Base-by-base conservation (phyloP, 2,888 invertebrate genomes). In the Acanthosoma haemorrhoidale region DNA sequence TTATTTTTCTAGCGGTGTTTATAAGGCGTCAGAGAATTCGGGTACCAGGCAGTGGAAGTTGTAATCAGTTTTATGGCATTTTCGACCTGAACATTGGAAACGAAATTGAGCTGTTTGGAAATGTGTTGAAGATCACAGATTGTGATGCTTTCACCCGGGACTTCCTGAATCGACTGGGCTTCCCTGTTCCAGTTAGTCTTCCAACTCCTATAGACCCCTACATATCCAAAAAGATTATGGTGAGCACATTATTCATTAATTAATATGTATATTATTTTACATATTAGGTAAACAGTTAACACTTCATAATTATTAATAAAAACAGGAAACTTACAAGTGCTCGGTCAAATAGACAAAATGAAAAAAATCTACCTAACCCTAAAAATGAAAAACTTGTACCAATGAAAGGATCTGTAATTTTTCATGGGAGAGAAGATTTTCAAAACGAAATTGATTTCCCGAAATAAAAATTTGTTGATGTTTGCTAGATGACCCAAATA, bases 61-160 rank as follows among this genome's bases (percentile, higher is more conserved):
- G 89, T 75, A 86, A 88, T 73, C 84, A 89, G 70, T 93, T 89
- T 78, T 90, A 89, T 79, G 92, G 92, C 71, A 85, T 95, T 15
- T 85, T 93, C 16, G 94, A 96, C 80, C 84, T 96, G 39, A 96
- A 96, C 78, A 85, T 96, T 70, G 92, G 93, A 38, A 84, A 84
- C 68, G 89, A 91, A 77, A 86, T 94, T 11, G 86, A 87, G 69
- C 86, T 96, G 73, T 93, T 87, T 77, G 92, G 94, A 11, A 87
- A 91, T 78, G 85, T 87, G 8, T 94, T 87, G 78, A 87, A 91
- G 82, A 88, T 96, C 64, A 87, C 88, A 1, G 86, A 88, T 75
- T 95, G 95, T 78, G 96, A 96, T 78, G 85, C 86, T 75, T 96
- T 94, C 78, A 95, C 96, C 0, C 83, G 92, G 74, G 87, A 86